Conservation (phyloP, 2,888 invertebrate genomes). For the Sphaerophoria rueppellii region DNA sequence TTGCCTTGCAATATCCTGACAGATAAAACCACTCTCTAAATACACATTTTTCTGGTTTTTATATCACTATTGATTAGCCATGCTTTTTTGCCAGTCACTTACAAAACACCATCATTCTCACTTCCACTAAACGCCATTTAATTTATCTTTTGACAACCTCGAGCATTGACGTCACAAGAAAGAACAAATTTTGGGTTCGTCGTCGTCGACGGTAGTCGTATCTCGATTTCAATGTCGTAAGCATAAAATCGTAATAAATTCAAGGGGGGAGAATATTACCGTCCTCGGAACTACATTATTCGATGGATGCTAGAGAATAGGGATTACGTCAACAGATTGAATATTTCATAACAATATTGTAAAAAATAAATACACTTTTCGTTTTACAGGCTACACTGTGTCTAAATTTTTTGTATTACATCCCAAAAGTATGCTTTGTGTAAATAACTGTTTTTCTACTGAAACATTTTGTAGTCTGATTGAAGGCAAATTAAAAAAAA, state of each 20-base stretch:
- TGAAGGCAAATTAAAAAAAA: not conserved
- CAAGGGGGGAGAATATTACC: conserved; percentile 23
- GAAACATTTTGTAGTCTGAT: not conserved
- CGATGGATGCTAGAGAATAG: not conserved
- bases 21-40: not conserved
- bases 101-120: not conserved
- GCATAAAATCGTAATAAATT: conserved; percentile 29
- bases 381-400: conserved; percentile 14
- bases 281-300: conserved; percentile 5
- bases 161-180: conserved; percentile 22
- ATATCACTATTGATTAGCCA: conserved; percentile 1
- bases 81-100: not conserved
- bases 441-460: not conserved
- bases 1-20: not conserved
- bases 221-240: conserved; percentile 36
- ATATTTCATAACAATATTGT: not conserved
- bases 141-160: not conserved
- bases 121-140: not conserved
- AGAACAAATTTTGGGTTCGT: conserved; percentile 12
- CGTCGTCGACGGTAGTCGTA: not conserved
- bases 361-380: not conserved
- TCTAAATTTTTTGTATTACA: conserved; percentile 12
- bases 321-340: conserved; percentile 18
- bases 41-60: not conserved
- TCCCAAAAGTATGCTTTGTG: conserved; percentile 39